Evolutionary conservation across 2,888 invertebrate genomes (phyloP).

Genomic region (Spisula solida): DNA sequence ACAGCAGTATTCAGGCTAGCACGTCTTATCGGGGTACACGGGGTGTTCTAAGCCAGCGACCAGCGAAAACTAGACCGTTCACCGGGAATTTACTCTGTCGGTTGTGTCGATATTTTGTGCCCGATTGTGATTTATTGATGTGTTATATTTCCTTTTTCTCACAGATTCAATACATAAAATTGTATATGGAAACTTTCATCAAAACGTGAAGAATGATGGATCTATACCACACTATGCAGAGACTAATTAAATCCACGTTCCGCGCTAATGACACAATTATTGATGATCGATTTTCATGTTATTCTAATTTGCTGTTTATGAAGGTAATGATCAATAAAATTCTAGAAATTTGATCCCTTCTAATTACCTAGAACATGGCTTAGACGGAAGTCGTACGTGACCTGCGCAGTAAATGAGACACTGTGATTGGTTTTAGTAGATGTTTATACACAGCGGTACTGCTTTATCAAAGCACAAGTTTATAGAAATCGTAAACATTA

Average conservation of each 20-base stretch:
- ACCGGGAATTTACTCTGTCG: neutral
- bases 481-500: too few relatives aligned
- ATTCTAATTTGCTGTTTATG: neutral
- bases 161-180: neutral
- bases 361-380: neutral
- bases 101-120: neutral
- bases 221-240: neutral
- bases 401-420: too few relatives aligned
- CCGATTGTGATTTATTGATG: neutral
- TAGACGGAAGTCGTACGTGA: too few relatives aligned
- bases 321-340: neutral
- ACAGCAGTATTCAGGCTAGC: too few relatives aligned
- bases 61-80: too few relatives aligned
- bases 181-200: neutral
- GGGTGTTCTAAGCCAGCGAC: too few relatives aligned
- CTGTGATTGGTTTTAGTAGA: too few relatives aligned
- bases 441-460: too few relatives aligned
- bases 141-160: neutral
- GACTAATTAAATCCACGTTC: neutral
- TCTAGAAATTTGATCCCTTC: constrained; percentile 4
- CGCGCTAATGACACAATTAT: neutral
- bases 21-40: too few relatives aligned
- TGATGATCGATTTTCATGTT: neutral
- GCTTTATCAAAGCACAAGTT: too few relatives aligned
- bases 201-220: neutral